Evolutionary conservation across 2,797 vertebrate genomes (phyloP), one percentile per base, ranked within the genome.

Genomic region (Protosalanx chinensis): DNA sequence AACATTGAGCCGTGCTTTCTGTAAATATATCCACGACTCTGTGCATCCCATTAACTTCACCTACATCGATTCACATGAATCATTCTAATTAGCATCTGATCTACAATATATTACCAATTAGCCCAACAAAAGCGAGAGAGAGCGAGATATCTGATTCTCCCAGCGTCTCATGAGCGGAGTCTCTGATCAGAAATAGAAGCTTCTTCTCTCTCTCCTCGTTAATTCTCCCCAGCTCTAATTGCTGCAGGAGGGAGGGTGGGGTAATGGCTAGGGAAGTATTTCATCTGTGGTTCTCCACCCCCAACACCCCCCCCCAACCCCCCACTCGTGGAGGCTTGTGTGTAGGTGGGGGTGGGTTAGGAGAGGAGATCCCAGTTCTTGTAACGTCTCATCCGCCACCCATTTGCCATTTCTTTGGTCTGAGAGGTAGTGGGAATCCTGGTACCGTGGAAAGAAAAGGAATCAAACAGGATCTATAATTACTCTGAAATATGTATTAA

Each of bases 161-260:
- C 53, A 56, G n/a, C 53, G 76, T 78, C 81, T 82, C 78, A 29
- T 81, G 78, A 8, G 8, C 2, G 77, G 85, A 85, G 83, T 81
- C 85, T 68, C 60, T 88, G 89, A 88, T 89, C 88, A 88, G 88
- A 81, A 85, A 86, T 83, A 85, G 85, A 84, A 81, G 77, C 84
- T 86, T 84, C 80, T 57, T 84, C 81, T 89, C 88, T 87, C 89
- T 89, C 85, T 88, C 78, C 88, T 89, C 83, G 80, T 89, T 91
- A 90, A 90, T 90, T 90, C 90, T 89, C 86, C 70, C 74, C 84
- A 74, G 80, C 87, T 85, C 86, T 91, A 89, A 91, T 89, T 90
- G 88, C 86, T 85, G 86, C 88, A 86, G 83, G 84, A 88, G 75
- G 81, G 15, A 3, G 65, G 7, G 49, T 33, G 20, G 41, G 51